Evolutionary conservation across 2,797 vertebrate species (phyloP).

Genomic region (Melanitta fusca): DNA sequence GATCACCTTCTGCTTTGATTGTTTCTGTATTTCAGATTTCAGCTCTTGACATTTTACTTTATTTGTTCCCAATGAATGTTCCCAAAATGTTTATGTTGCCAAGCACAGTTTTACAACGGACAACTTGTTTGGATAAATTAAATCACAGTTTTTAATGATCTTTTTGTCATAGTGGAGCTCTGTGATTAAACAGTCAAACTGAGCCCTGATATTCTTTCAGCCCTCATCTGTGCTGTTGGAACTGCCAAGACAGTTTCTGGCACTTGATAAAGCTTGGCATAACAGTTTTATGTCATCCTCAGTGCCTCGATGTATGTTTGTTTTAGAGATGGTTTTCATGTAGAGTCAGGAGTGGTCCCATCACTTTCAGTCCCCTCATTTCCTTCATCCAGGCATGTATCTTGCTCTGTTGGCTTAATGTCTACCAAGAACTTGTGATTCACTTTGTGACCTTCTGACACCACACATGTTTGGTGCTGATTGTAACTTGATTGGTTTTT

Average conservation of each 20-base stretch:
- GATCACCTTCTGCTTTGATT: neutral
- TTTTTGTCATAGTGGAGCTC: neutral
- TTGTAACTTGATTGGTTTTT: neutral
- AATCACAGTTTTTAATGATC: neutral
- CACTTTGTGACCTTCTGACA: neutral
- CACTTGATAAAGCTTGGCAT: neutral
- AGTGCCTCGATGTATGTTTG: neutral
- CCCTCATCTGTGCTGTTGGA: neutral
- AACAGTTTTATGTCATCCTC: neutral
- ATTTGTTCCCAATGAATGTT: neutral
- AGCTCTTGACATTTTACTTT: neutral
- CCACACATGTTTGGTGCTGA: rapidly evolving
- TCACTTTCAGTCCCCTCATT: rapidly evolving
- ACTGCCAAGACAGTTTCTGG: neutral
- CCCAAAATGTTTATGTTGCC: neutral
- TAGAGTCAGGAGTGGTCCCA: neutral
- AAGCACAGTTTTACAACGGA: neutral
- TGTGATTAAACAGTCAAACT: neutral
- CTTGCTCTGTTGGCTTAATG: neutral
- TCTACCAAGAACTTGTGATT: neutral
- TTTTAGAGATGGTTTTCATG: rapidly evolving
- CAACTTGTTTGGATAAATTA: neutral
- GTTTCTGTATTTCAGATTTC: neutral
- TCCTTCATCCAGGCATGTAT: neutral
- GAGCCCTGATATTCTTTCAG: neutral